Evolutionary conservation across 2,113 vertebrate species (phyloP), one percentile per base, ranked within the genome.

Genomic region (mouse (Mus musculus)): DNA sequence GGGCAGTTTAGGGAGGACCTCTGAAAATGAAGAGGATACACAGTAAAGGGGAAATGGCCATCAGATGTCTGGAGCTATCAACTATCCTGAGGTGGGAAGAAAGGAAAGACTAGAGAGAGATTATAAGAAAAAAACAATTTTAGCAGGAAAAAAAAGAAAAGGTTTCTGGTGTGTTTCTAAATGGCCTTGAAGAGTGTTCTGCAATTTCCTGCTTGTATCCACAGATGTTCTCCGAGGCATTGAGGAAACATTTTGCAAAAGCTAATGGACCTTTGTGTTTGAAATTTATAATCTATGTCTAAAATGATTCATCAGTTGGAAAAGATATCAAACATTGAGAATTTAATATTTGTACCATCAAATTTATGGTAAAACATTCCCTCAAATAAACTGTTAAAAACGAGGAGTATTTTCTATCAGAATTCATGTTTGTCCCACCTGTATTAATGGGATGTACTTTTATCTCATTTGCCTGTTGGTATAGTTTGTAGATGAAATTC

Each of bases 161-260:
- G 19, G 36, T 84, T 76, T 89, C 69, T 72, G 52, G n/a, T 42
- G n/a, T 42, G 52, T 92, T 76, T 10, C 20, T 67, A 85, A 90
- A 30, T 56, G 75, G 67, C 10, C 61, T 96, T 93, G 65, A 42
- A 71, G 84, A 88, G 81, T 67, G 16, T n/a, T 36, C 36, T 69
- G 22, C 39, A 78, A 19, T 71, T 78, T 52, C 54, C 67, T 56
- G 39, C 22, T 87, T 63, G 22, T 52, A 42, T 71, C 78, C 56
- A 59, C 49, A 93, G 33, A 72, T 80, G 36, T 42, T 95, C 77
- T 78, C 52, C 76, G 67, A 77, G 87, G 28, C 17, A 11, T 67
- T 90, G 67, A 93, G 46, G 28, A 69, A 94, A 85, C 17, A 46
- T 92, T 90, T 96, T 97, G 82, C 56, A 88, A 42, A 75, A 96